A percentile compares a stretch with the other conserved stretches of the same genome.
Conservation (phyloP, 92 coral and sea anemone species). For the Zoanthus sansibaricus region DNA sequence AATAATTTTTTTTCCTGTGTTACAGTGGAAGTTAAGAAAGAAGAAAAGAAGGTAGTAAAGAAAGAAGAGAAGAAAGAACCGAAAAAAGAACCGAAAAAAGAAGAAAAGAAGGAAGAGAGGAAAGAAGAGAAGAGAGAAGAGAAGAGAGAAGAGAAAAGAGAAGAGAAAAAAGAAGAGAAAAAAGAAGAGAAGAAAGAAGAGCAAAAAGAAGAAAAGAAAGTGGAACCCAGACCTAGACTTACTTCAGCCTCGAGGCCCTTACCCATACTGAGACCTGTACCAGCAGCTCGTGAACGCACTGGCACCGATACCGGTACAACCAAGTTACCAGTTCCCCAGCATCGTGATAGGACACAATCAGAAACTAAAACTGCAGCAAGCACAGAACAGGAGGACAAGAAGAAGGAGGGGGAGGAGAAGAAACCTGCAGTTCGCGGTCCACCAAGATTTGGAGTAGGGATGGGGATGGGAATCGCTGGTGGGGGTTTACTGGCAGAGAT, state of each 20-base stretch:
- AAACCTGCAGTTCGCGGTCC: conserved; percentile 73
- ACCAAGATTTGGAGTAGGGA: conserved; percentile 97
- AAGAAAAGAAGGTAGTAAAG: background rate
- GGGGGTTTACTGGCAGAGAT: conserved; percentile 96
- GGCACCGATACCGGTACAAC: conserved; percentile 57
- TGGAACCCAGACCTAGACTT: conserved; percentile 17
- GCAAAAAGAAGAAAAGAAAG: conserved; percentile 29
- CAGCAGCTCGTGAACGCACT: conserved; percentile 75
- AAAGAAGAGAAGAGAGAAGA: background rate
- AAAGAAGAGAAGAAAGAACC: background rate
- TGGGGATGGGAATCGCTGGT: conserved; percentile 86
- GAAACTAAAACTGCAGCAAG: conserved; percentile 15
- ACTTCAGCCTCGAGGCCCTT: conserved; percentile 43
- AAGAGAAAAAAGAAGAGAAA: background rate
- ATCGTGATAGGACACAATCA: conserved; percentile 63
- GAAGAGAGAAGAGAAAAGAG: background rate
- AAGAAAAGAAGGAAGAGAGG: background rate
- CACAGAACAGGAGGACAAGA: conserved; percentile 56
- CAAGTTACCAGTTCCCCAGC: conserved; percentile 54
- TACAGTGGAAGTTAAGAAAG: no score
- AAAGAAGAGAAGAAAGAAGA: background rate
- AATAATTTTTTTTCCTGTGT: no score
- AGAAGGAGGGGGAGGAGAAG: conserved; percentile 44
- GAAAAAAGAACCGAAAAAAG: background rate
- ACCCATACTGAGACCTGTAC: conserved; percentile 47